Conservation (phyloP, 2,888 invertebrate species). For the Eilema caniola region DNA sequence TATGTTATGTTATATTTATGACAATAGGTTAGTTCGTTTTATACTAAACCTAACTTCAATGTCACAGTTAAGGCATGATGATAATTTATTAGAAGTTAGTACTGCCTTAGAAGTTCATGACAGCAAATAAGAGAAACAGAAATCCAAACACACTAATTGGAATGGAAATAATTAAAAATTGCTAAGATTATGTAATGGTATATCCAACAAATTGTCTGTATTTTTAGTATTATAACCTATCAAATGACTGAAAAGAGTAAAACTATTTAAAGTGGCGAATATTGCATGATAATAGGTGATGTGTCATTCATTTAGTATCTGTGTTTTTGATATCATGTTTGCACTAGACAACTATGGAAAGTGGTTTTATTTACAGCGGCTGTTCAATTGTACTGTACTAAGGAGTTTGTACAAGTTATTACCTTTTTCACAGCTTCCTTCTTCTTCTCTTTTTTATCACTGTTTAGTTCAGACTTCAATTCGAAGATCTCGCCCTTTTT, state of each 20-base stretch:
- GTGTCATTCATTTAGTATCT: background rate
- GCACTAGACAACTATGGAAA: background rate
- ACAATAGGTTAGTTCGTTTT: too few species aligned
- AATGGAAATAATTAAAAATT: background rate
- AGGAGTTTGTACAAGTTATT: slow-evolving; percentile 50
- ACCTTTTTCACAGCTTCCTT: slow-evolving; percentile 99
- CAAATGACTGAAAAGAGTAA: background rate
- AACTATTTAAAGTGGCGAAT: background rate
- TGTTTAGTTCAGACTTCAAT: slow-evolving; percentile 98
- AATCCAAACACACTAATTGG: background rate
- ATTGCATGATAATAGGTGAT: background rate
- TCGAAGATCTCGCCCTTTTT: slow-evolving; percentile 99
- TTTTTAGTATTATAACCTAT: background rate
- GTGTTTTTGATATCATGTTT: background rate
- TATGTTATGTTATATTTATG: too few species aligned
- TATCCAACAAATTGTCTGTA: background rate
- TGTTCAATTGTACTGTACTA: background rate
- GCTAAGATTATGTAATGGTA: background rate
- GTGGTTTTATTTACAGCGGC: background rate
- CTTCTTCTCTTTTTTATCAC: slow-evolving; percentile 99
- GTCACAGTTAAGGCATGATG: too few species aligned
- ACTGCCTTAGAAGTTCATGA: too few species aligned
- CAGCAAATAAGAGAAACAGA: background rate
- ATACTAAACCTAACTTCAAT: too few species aligned
- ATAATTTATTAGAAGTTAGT: too few species aligned